Conservation (phyloP, 2,888 invertebrate species). For the Iselma pallidipennis region DNA sequence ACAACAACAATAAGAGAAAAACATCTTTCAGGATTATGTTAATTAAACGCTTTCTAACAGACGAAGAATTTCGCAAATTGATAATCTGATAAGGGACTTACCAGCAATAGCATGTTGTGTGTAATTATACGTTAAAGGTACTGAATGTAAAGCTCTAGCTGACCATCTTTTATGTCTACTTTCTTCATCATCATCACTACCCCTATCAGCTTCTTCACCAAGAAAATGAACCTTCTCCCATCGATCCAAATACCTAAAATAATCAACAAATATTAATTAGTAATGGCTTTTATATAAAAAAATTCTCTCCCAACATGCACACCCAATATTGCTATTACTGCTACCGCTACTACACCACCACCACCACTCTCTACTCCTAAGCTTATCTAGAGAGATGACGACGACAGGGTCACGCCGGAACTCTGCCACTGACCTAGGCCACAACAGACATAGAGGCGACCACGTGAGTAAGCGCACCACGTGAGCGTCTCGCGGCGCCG, state of each 20-base stretch:
- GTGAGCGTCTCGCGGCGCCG: slow-evolving; percentile 43
- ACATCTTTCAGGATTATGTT: too few species aligned
- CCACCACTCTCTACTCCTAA: slow-evolving; percentile 9
- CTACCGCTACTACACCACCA: not conserved
- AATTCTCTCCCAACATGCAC: not conserved
- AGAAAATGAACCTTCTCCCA: slow-evolving; percentile 90
- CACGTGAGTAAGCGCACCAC: slow-evolving; percentile 43
- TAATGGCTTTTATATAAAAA: not conserved
- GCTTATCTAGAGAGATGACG: not conserved
- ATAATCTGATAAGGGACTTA: too few species aligned
- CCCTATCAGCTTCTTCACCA: slow-evolving; percentile 84
- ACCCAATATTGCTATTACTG: not conserved
- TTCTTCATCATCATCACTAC: slow-evolving; percentile 77
- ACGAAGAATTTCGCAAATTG: too few species aligned
- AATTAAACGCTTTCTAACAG: too few species aligned
- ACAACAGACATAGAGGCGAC: slow-evolving; percentile 28
- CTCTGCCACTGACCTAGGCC: slow-evolving; percentile 29
- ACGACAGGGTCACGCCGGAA: slow-evolving; percentile 29
- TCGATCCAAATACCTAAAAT: slow-evolving; percentile 72
- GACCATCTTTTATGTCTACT: slow-evolving; percentile 72
- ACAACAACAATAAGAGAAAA: too few species aligned
- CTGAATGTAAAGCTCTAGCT: slow-evolving; percentile 65
- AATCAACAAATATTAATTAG: slow-evolving; percentile 8
- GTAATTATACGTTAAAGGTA: slow-evolving; percentile 78
- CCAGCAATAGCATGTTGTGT: slow-evolving; percentile 75